Evolutionary conservation across 2,888 invertebrate species (phyloP), one percentile per base, ranked within the genome.

Genomic region (Anticlea derivata): DNA sequence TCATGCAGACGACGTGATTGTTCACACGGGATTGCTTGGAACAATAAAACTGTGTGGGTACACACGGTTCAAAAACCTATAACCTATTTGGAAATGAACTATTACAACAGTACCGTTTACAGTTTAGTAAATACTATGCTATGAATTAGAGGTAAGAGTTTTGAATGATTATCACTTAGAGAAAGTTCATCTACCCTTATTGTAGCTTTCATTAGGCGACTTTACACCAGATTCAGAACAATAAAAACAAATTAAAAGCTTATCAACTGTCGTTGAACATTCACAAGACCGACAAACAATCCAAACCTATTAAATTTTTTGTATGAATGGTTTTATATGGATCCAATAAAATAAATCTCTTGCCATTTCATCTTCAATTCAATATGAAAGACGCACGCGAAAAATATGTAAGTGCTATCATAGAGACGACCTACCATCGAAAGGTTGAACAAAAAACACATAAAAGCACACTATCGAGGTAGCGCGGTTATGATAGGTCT

Each of bases 1-100:
- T 62, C 62, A 67, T 63, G 71, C 66, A 75, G 75, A 75, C 75
- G 75, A 75, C 75, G 73, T 68, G 77, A 76, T 77, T 72, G 73
- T 85, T 87, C 87, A 83, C 88, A 89, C 85, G 81, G 45, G 76
- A 73, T 79, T 79, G 83, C 79, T 69, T 71, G 66, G 60, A 79
- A 83, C 83, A 81, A 80, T 83, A 73, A 77, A 75, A 70, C 71
- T 51, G 48, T 52, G 48, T 40, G 39, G 50, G 50, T 49, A 50
- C 55, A 70, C 70, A 70, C 69, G 73, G 80, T 80, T 80, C 80
- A 78, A 75, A 69, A 82, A 75, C 79, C 61, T 60, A 49, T 58
- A 58, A 60, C 62, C 62, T 56, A 60, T 60, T 61, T 60, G 51
- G 54, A 54, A 51, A 47, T 27, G 13, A 37, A 30, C 30, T 30